Conservation (phyloP, 2,113 vertebrate species). For the Podilymbus podiceps region DNA sequence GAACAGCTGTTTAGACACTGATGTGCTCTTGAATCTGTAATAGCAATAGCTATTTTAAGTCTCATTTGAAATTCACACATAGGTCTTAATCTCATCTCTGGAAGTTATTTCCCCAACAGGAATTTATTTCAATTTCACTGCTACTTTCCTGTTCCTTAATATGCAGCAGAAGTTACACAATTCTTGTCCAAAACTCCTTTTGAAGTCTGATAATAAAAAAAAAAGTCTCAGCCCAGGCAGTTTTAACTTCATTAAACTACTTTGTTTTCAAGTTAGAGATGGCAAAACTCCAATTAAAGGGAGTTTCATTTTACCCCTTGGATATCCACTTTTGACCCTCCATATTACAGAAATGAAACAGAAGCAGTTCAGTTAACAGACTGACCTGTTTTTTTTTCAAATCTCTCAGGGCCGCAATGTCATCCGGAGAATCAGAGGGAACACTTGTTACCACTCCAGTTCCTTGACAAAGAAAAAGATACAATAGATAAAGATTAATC, state of each 20-base stretch:
- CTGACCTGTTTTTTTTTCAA: slow-evolving; percentile 94
- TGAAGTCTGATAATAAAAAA: neutral
- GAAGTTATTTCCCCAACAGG: neutral
- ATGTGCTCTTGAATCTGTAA: neutral
- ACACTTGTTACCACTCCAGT: slow-evolving; percentile 97
- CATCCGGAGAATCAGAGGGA: slow-evolving; percentile 95
- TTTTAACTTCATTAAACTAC: neutral
- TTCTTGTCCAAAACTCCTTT: neutral
- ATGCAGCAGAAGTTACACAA: neutral
- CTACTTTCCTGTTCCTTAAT: neutral
- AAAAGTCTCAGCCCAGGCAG: neutral
- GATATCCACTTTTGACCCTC: neutral
- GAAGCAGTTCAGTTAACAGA: neutral
- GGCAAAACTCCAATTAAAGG: neutral
- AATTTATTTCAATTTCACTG: neutral
- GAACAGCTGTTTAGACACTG: neutral
- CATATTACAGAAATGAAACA: neutral
- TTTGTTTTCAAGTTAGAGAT: neutral
- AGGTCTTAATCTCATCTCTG: neutral
- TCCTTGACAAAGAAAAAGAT: slow-evolving; percentile 70
- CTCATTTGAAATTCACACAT: neutral
- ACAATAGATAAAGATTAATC: neutral
- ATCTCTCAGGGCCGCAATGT: slow-evolving; percentile 91
- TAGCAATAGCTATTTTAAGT: neutral
- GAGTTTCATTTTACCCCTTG: neutral